Evolutionary conservation across 1,140 invertebrate species (phyloP).

Genomic region (Anoplolepis gracilipes): DNA sequence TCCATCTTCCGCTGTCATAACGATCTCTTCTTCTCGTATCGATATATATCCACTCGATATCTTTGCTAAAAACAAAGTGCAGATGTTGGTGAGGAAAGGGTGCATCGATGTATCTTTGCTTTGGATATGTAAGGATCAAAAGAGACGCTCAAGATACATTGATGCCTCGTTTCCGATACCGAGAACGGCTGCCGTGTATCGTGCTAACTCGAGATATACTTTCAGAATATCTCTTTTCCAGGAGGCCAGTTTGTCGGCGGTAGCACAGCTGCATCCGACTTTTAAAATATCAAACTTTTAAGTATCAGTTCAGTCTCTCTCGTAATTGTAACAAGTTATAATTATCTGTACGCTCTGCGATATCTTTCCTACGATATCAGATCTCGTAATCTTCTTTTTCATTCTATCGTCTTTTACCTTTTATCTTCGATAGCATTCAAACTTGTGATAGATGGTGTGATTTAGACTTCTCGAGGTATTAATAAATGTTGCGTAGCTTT

Average conservation of each 20-base stretch:
- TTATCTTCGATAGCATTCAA: not conserved
- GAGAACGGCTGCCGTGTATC: not conserved
- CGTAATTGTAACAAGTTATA: slow-evolving; percentile 30
- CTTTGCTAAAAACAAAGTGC: slow-evolving; percentile 38
- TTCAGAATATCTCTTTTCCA: not conserved
- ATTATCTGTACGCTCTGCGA: not conserved
- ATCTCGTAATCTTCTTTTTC: not conserved
- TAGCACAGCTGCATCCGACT: slow-evolving; percentile 10
- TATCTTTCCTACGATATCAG: no score
- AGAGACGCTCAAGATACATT: slow-evolving; percentile 39
- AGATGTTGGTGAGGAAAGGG: slow-evolving; percentile 33
- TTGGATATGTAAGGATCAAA: slow-evolving; percentile 31
- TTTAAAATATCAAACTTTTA: slow-evolving; percentile 37
- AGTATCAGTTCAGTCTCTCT: slow-evolving; percentile 16
- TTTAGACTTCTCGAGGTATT: not conserved
- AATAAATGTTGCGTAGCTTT: not conserved
- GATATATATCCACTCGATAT: slow-evolving; percentile 5
- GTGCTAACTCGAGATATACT: not conserved
- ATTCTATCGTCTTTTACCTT: not conserved
- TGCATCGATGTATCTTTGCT: slow-evolving; percentile 21
- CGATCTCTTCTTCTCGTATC: slow-evolving; percentile 2
- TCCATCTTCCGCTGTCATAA: slow-evolving; percentile 20
- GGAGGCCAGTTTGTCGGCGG: slow-evolving; percentile 4
- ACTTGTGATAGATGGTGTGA: not conserved
- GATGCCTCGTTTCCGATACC: slow-evolving; percentile 24